Base-by-base conservation (phyloP, 2,888 invertebrate species). In the Oscheius sp. region DNA sequence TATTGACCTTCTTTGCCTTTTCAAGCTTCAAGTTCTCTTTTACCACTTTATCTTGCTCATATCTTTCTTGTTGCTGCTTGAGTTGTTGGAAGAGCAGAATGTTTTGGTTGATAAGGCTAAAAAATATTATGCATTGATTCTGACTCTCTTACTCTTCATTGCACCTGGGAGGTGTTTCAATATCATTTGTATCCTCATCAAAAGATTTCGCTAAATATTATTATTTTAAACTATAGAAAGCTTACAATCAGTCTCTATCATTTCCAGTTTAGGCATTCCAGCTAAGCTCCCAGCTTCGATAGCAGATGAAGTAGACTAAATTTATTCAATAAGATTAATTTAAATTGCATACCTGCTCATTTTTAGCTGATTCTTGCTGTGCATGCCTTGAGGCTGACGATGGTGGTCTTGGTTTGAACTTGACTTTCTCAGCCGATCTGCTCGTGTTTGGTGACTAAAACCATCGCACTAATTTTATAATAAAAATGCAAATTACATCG, bases 181-280 rank as follows among this genome's bases (percentile, higher is more conserved):
- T n/a, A n/a, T n/a, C n/a, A n/a, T n/a, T n/a, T n/a, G n/a, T n/a
- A n/a, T n/a, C n/a, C n/a, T n/a, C n/a, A n/a, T n/a, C n/a, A n/a
- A n/a, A n/a, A n/a, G n/a, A n/a, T n/a, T n/a, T n/a, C n/a, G n/a
- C n/a, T n/a, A n/a, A n/a, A n/a, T n/a, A n/a, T n/a, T n/a, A n/a
- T n/a, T n/a, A n/a, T n/a, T n/a, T n/a, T n/a, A n/a, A n/a, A n/a
- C n/a, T n/a, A n/a, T n/a, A n/a, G n/a, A n/a, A n/a, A n/a, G n/a
- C n/a, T n/a, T n/a, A n/a, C n/a, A n/a, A 6, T 20, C 42, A 42
- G 42, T 17, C 12, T 17, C 55, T 4, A n/a, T 34, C 10, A 23
- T 3, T 23, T 65, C 65, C 53, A 65, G 15, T 17, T 17, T 65
- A 12, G 65, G 65, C 65, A 65, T 65, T 3, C 53, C 53, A 27